Percentiles rank a stretch among this genome's conserved stretches.
Evolutionary conservation across 2,888 invertebrate genomes (phyloP).

Genomic region (Noctua janthina): DNA sequence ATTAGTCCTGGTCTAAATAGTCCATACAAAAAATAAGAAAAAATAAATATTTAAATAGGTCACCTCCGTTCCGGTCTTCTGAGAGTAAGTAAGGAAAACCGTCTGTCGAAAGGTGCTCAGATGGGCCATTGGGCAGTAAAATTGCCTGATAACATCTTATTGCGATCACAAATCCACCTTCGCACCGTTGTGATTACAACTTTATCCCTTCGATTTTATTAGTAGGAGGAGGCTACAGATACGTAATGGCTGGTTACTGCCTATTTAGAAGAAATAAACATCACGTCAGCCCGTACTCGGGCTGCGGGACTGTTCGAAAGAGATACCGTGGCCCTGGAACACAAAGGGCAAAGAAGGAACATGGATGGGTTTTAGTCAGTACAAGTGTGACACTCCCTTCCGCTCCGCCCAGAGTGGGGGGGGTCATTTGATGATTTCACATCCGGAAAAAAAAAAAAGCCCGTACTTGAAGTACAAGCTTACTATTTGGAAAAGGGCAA

Average conservation of each 20-base stretch:
- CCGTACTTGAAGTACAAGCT: neutral
- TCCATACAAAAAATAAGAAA: neutral
- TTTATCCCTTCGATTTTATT: slow-evolving; percentile 38
- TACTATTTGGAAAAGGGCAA: neutral
- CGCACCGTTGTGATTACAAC: slow-evolving; percentile 12
- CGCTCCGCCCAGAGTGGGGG: too few species aligned
- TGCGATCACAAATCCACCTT: slow-evolving; percentile 36
- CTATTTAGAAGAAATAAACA: neutral
- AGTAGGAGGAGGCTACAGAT: too few species aligned
- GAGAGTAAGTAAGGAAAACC: slow-evolving; percentile 1
- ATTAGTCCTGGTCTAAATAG: neutral
- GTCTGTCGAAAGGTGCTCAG: slow-evolving; percentile 1
- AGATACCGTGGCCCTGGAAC: too few species aligned
- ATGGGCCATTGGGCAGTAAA: neutral
- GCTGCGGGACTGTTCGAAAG: too few species aligned
- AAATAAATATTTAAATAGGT: neutral
- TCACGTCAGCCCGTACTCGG: neutral
- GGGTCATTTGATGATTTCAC: too few species aligned
- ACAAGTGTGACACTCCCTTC: too few species aligned
- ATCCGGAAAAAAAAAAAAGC: too few species aligned
- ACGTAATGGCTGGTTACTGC: neutral
- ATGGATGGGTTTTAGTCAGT: too few species aligned
- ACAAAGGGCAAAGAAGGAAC: too few species aligned
- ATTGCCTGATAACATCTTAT: slow-evolving; percentile 45
- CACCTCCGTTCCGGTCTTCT: neutral